Base-by-base conservation (phyloP, 2,797 vertebrate genomes). In the Saguinus oedipus region DNA sequence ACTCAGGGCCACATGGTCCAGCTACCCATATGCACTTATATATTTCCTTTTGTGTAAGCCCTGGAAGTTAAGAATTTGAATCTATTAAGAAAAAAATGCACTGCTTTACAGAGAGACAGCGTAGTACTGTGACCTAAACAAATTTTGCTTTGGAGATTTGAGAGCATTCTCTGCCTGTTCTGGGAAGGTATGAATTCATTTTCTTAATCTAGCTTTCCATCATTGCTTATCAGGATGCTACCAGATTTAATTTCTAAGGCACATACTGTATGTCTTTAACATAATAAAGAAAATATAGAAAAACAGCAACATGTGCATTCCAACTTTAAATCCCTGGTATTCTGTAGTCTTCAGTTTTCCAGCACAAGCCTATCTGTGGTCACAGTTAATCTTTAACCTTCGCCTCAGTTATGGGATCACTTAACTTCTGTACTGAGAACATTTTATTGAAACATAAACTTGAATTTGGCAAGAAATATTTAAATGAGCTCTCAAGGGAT, bases 401-500 rank as follows among this genome's bases (percentile, higher is more conserved):
- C 79, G 36, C 48, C 74, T 93, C 94, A 80, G 93, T 96, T 82
- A 92, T 30, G 13, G 27, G 61, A 84, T 26, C 79, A 88, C 6
- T 78, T 95, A 61, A 80, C 30, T 88, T 97, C 70, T 87, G 20
- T 59, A 59, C 48, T 72, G 19, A 74, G 82, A 61, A 64, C 44
- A 15, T 89, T 96, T 75, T 91, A 87, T 50, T 68, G 79, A 19
- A 90, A 95, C 57, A 75, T 76, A 79, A 97, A 88, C 88, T 7
- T 64, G 55, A 95, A 86, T 95, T 92, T 93, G 53, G 50, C 72
- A 84, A 92, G 81, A 96, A 94, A 91, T 84, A 94, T 89, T 97
- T 94, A 97, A 98, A 96, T 89, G 72, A 95, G 48, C 11, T 97
- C 81, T 92, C 53, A 75, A 91, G 50, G 79, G 88, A 96, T 86